These are phyloP conservation scores for Epicauta chinensis DNA, from an alignment of 1,140 invertebrate genomes.

Conservation along the genomic window DNA sequence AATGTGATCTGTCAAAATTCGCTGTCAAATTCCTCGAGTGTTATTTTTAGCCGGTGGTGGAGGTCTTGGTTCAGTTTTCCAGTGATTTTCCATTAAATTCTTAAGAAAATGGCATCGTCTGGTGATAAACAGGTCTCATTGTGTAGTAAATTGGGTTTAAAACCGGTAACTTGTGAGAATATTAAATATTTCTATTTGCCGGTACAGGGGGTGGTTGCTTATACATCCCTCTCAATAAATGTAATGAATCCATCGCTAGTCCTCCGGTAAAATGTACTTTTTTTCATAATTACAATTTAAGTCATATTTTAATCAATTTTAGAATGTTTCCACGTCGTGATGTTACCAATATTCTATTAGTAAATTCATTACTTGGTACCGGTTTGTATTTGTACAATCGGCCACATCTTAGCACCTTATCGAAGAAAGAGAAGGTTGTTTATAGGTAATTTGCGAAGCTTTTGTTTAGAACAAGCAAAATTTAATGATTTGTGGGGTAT, in stretches of 20 bases:
- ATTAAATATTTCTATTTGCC: conserved; percentile 57
- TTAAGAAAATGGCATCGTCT: conserved; percentile 7
- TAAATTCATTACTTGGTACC: conserved; percentile 52
- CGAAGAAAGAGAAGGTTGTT: conserved; percentile 42
- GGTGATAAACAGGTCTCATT: conserved; percentile 24
- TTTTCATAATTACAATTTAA: neutral
- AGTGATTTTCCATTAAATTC: conserved; percentile 1
- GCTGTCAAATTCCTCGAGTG: too few relatives aligned
- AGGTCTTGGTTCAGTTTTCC: neutral
- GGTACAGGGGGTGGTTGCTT: conserved; percentile 52
- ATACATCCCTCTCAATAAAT: conserved; percentile 56
- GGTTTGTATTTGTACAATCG: conserved; percentile 58
- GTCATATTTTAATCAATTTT: conserved; percentile 25
- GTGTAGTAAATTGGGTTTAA: conserved; percentile 49
- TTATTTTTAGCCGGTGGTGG: neutral
- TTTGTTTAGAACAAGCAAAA: neutral
- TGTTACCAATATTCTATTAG: conserved; percentile 53
- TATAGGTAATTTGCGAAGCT: conserved; percentile 46
- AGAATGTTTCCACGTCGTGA: conserved; percentile 54
- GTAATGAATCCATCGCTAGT: conserved; percentile 60
- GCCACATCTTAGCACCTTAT: conserved; percentile 48
- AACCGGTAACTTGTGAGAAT: conserved; percentile 52
- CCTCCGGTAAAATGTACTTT: conserved; percentile 43
- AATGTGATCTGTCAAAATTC: too few relatives aligned
- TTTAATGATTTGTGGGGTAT: conserved; percentile 18